A percentile compares a stretch with the other conserved stretches of the same genome.
Evolutionary conservation across 2,888 invertebrate species (phyloP).

Genomic region (Drosophila algonquin): DNA sequence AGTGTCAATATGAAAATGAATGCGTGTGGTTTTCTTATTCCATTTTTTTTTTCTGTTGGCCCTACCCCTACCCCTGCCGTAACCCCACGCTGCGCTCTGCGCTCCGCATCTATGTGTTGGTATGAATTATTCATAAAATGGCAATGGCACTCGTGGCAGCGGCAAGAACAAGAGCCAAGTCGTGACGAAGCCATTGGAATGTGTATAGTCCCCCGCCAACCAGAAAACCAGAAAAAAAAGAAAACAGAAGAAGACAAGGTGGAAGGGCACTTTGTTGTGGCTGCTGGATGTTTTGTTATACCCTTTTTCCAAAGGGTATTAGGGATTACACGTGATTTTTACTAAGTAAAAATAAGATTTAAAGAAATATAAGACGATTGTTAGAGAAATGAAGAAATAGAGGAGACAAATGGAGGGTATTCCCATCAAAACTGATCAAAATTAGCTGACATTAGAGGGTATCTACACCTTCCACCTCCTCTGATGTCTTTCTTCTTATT

Average conservation of each 20-base stretch:
- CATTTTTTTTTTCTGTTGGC: conserved; percentile 8
- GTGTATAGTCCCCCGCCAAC: conserved; percentile 26
- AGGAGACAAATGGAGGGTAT: too few relatives aligned
- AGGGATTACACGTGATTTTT: background rate
- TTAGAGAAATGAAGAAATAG: too few relatives aligned
- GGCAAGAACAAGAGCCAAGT: conserved; percentile 47
- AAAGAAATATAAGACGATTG: background rate
- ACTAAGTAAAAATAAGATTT: background rate
- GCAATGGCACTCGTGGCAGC: conserved; percentile 66
- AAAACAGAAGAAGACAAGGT: background rate
- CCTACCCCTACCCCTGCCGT: conserved; percentile 5
- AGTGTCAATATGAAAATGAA: conserved; percentile 75
- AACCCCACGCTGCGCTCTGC: background rate
- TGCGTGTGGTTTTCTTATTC: conserved; percentile 55
- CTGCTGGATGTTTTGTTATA: background rate
- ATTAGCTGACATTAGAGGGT: background rate
- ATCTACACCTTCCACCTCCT: background rate
- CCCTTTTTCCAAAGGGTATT: background rate
- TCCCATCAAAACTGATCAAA: too few relatives aligned
- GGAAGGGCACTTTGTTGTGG: background rate
- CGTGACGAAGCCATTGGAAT: conserved; percentile 56
- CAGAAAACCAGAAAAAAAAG: conserved; percentile 6
- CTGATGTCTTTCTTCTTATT: background rate
- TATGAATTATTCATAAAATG: conserved; percentile 79
- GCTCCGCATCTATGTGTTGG: conserved; percentile 45